A percentile compares a stretch with the other conserved stretches of the same genome.
Evolutionary conservation across 2,888 invertebrate species (phyloP).

Genomic region (Erpobdella octoculata): DNA sequence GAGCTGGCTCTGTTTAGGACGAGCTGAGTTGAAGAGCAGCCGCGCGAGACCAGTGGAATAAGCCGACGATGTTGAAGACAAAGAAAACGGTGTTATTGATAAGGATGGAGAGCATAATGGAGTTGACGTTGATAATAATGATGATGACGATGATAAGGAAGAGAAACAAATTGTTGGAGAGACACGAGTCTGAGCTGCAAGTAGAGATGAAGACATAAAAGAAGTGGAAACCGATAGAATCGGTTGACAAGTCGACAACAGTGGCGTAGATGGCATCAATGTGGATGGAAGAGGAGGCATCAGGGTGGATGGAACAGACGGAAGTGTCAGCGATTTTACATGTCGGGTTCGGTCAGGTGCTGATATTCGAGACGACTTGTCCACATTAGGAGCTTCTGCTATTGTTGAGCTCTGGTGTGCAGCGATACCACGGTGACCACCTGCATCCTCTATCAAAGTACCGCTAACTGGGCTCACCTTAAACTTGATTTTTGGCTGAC

Average conservation of each 20-base stretch:
- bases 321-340: background rate
- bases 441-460: too few relatives aligned
- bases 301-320: background rate
- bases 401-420: too few relatives aligned
- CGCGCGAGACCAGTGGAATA: too few relatives aligned
- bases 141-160: background rate
- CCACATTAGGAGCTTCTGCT: background rate
- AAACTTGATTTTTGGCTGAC: background rate
- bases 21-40: too few relatives aligned
- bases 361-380: background rate
- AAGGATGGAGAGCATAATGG: background rate
- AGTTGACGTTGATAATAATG: background rate
- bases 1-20: too few relatives aligned
- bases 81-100: background rate
- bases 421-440: too few relatives aligned
- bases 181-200: too few relatives aligned
- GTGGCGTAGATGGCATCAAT: background rate
- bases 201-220: background rate
- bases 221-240: background rate
- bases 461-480: background rate
- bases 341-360: background rate
- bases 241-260: background rate
- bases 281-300: background rate
- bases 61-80: background rate
- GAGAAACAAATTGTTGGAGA: too few relatives aligned